phyloP scores from a whole-genome alignment of 23 tunicate species.

The Oikopleura dioica region DNA sequence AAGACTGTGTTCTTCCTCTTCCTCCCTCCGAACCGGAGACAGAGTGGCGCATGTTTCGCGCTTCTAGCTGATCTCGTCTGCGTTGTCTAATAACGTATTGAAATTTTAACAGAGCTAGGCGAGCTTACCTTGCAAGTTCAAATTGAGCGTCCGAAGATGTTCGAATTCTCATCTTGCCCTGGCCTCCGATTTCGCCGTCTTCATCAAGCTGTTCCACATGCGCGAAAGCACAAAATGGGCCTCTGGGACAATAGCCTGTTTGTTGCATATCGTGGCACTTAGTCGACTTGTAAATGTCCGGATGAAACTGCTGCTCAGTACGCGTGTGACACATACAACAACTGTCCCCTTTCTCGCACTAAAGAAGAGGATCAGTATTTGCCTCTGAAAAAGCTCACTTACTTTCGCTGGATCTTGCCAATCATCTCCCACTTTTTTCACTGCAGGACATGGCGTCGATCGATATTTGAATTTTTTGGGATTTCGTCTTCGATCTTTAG shows the following conservation, averaged over 20 bases:
- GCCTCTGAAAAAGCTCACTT: neutral
- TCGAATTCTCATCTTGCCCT: neutral
- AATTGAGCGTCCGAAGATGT: conserved; percentile 2
- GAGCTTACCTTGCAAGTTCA: conserved; percentile 2
- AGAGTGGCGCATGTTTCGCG: neutral
- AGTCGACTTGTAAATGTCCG: conserved; percentile 91
- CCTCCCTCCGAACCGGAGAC: conserved; percentile 9
- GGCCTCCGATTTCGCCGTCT: neutral
- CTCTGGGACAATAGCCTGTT: conserved; percentile 92
- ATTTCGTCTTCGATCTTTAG: conserved; percentile 90
- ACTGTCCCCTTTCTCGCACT: conserved; percentile 88
- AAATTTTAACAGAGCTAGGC: neutral
- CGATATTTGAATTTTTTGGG: conserved; percentile 94
- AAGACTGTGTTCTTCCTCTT: too few relatives aligned
- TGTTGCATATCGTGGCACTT: conserved; percentile 97
- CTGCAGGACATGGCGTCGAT: conserved; percentile 91
- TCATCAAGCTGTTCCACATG: conserved; percentile 48
- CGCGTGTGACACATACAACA: conserved; percentile 91
- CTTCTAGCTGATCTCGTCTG: conserved; percentile 1
- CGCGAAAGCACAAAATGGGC: conserved; percentile 98
- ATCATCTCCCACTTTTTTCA: conserved; percentile 81
- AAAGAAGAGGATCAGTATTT: conserved; percentile 1
- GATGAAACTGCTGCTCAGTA: conserved; percentile 97
- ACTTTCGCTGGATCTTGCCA: conserved; percentile 82
- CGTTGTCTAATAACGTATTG: conserved; percentile 1